Base-by-base conservation (phyloP, 2,113 vertebrate species). In the Oncorhynchus kisutch region DNA sequence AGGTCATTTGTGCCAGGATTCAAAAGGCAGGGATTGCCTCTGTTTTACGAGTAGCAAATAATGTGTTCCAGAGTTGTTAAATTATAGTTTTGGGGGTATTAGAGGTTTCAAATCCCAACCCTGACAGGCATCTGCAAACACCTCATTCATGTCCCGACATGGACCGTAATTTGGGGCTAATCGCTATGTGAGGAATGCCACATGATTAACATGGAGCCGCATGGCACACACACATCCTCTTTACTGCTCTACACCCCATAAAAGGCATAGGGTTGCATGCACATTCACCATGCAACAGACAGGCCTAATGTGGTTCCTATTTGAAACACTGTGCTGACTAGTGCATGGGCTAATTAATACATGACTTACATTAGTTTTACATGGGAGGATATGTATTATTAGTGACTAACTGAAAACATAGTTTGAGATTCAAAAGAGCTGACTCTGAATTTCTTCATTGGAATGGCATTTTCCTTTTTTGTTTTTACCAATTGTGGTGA, bases 61-160 rank as follows among this genome's bases (percentile, higher is more conserved):
- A 57, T 27, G 80, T 83, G 73, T 78, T 76, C 25, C 59, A 77
- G 29, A 78, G 74, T 81, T 85, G 77, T 88, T 74, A 79, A 90
- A 88, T 75, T 79, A 67, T 22, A 83, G 79, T 82, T 78, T 76
- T 8, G 69, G 80, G 69, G 69, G 79, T 70, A 83, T 87, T 86
- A 83, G 71, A 81, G 57, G 76, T 59, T 80, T 84, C 59, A 76
- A 79, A 45, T 72, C 62, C 57, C 8, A 13, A 72, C 80, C 76
- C 70, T 45, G 71, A 84, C 80, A 82, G 72, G 76, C 90, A 81
- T 88, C 88, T 81, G 82, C 81, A 84, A 89, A 83, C 87, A 90
- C 86, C 84, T 91, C 81, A 82, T 88, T 84, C 54, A 80, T 59
- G 71, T 84, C 77, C 77, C 70, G 14, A 73, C 65, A 68, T 54